Evolutionary conservation across 1,140 invertebrate genomes (phyloP), one percentile per base, ranked within the genome.

Genomic region (Aphelenchoides fujianensis): DNA sequence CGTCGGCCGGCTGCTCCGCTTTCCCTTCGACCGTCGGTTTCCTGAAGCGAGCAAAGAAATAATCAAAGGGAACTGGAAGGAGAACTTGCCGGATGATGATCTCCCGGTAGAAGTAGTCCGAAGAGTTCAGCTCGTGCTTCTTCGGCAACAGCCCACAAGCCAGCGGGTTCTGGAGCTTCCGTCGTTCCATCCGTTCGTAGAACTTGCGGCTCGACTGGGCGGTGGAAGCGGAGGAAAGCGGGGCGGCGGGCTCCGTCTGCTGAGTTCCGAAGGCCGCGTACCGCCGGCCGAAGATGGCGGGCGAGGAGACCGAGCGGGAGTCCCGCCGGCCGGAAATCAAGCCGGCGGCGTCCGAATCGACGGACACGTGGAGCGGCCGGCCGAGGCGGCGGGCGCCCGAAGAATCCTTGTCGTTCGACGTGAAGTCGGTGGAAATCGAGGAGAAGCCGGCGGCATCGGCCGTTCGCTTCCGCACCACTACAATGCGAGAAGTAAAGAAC

Each of bases 51-150:
- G 16, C 23, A 1, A 30, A 28, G 19, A 2, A 34, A 27, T 72
- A 32, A 7, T 48, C 2, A n/a, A 53, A 74, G n/a, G n/a, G n/a
- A n/a, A n/a, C n/a, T n/a, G 73, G 27, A 55, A 19, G 2, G 3
- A 48, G 23, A 19, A 32, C 31, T 53, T 71, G 73, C 71, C 55
- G 53, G 55, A 73, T 48, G 31, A 73, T 34, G 41, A 73, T 35
- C 37, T 73, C 71, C 19, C 71, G 23, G 27, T 73, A 73, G 52
- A 73, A 73, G 32, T 73, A 73, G 36, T 73, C 71, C 16, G 35
- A 36, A 2, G 57, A 16, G 30, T 0, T 12, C 19, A 31, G n/a
- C 12, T 57, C 28, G 27, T 71, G 30, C 9, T 27, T 28, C 2
- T 1, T 3, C 34, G 36, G 34, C 7, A 52, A 36, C 23, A 67